Evolutionary conservation across 2,888 invertebrate species (phyloP).

Genomic region (Nematopogon swammerdamellus): DNA sequence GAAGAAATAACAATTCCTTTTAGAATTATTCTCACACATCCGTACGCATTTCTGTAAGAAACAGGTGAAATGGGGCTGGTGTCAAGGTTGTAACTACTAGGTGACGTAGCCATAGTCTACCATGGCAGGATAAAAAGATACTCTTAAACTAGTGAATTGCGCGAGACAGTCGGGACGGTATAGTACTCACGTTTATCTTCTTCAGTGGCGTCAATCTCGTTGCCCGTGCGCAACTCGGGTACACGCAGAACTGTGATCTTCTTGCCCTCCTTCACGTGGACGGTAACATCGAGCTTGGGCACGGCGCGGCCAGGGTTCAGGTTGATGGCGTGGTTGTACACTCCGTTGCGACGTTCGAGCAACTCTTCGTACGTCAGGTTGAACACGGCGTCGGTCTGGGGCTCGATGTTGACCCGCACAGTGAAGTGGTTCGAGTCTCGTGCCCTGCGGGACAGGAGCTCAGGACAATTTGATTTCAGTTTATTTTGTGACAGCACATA

Average conservation of each 20-base stretch:
- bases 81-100: no score
- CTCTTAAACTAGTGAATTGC: no score
- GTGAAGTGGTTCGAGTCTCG: conserved; percentile 69
- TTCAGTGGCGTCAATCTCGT: conserved; percentile 57
- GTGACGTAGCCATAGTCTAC: no score
- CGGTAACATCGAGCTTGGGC: conserved; percentile 61
- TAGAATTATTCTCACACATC: no score
- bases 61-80: no score
- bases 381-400: conserved; percentile 60
- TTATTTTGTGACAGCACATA: neutral
- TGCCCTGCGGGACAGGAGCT: no score
- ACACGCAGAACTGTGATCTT: conserved; percentile 59
- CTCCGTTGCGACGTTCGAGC: conserved; percentile 57
- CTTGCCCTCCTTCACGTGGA: conserved; percentile 61
- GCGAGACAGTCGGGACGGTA: no score
- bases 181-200: conserved; percentile 44
- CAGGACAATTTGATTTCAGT: conserved; percentile 3
- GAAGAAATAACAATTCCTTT: no score
- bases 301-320: conserved; percentile 66
- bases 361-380: conserved; percentile 73
- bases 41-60: no score
- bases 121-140: no score
- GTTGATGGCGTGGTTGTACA: conserved; percentile 67
- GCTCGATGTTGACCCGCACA: conserved; percentile 65
- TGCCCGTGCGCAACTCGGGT: conserved; percentile 62